These are phyloP conservation scores for Agapostemon virescens DNA, from an alignment of 2,888 invertebrate species.

Conservation along the genomic window DNA sequence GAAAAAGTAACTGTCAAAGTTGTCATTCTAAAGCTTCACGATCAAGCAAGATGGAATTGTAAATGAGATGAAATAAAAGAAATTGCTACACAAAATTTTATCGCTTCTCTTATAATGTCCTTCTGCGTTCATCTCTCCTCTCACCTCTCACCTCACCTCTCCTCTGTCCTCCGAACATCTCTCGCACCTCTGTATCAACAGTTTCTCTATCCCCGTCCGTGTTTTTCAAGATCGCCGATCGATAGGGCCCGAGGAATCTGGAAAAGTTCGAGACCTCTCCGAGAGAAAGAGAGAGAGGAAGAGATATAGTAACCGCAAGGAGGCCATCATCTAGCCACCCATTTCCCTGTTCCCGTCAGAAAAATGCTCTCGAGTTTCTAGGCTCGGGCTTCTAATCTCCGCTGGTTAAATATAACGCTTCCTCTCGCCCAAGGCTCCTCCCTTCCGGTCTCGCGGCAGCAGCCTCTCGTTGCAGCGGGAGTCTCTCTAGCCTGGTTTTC, in stretches of 20 bases:
- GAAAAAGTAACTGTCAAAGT: too few species aligned
- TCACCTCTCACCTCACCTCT: too few species aligned
- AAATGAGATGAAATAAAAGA: too few species aligned
- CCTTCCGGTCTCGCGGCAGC: not conserved
- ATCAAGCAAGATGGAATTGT: too few species aligned
- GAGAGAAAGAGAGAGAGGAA: not conserved
- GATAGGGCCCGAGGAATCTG: not conserved
- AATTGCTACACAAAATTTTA: too few species aligned
- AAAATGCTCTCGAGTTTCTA: slow-evolving; percentile 7
- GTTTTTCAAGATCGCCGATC: not conserved
- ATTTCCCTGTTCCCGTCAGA: not conserved
- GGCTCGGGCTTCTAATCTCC: slow-evolving; percentile 10
- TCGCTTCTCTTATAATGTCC: not conserved
- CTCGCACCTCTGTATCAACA: not conserved
- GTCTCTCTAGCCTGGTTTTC: slow-evolving; percentile 31
- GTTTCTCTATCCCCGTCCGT: not conserved
- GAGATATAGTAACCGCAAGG: not conserved
- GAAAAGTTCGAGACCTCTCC: not conserved
- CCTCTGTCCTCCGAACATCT: too few species aligned
- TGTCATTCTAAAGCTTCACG: too few species aligned
- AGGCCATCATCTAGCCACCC: not conserved
- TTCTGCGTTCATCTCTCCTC: not conserved
- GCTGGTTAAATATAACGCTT: slow-evolving; percentile 25
- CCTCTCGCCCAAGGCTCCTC: slow-evolving; percentile 7
- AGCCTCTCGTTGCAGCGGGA: not conserved